Evolutionary conservation across 2,888 invertebrate species (phyloP), one percentile per base, ranked within the genome.

Genomic region (Drosophila quasianomalipes): DNA sequence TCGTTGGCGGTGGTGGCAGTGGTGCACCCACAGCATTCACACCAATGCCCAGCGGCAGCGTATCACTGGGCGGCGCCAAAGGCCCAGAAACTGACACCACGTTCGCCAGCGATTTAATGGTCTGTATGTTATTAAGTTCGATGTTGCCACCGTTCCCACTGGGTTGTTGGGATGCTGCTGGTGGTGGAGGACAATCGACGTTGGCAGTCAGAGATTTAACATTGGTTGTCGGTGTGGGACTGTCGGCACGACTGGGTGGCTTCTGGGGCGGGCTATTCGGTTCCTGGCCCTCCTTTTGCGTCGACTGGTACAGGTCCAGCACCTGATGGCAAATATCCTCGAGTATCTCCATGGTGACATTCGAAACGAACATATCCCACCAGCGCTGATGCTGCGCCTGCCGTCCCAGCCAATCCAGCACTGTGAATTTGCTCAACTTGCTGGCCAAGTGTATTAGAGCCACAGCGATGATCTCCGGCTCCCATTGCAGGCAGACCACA

Each of bases 331-430:
- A 99, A 81, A 99, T 98, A 94, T 99, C 99, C 94, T 99, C 99
- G 51, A 99, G 94, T 63, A 99, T 94, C 88, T 98, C 98, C 95
- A 97, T 97, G 1, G 97, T 97, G 37, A 99, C 96, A 91, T 98
- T 98, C 90, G 98, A 97, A 0, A 99, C 98, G 92, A 98, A 98
- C 96, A 97, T 97, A 90, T 99, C 99, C 99, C 99, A 99, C 99
- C 99, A 99, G 33, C 97, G 95, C 5, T 95, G 94, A 93, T 98
- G 97, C 90, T 96, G 96, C 4, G 96, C 93, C 57, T 94, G 94
- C 14, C 97, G 94, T 0, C 97, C 98, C 44, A 96, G 95, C 99
- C 99, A 99, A 94, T 99, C 99, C 7, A 96, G 95, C 0, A 99
- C 97, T 90, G 98, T 98, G 93, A 99, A 98, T 94, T 98, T 98